Evolutionary conservation across 2,888 invertebrate species (phyloP).

Genomic region (Odontothrips loti): DNA sequence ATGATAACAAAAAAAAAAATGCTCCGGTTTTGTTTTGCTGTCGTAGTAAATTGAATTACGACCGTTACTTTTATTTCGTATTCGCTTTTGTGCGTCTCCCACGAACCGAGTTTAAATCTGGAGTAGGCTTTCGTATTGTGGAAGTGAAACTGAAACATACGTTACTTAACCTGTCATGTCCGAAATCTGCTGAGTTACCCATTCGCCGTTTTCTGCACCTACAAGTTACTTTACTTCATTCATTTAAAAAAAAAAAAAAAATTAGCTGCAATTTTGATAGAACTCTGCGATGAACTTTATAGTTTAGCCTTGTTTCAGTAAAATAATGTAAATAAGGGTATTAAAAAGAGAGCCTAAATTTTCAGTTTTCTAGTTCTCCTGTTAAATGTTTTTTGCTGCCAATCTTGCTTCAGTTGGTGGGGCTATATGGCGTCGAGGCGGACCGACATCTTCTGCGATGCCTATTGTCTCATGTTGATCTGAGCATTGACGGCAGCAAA

Average conservation of each 20-base stretch:
- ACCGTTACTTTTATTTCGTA: not conserved
- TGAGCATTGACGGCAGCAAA: conserved; percentile 55
- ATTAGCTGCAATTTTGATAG: too few species aligned
- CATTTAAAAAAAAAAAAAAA: not conserved
- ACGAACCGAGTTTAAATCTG: too few species aligned
- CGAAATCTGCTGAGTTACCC: conserved; percentile 28
- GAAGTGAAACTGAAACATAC: too few species aligned
- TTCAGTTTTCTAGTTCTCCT: too few species aligned
- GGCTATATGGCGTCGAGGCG: conserved; percentile 91
- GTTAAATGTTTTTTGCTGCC: conserved; percentile 26
- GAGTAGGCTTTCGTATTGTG: too few species aligned
- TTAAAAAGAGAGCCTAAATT: too few species aligned
- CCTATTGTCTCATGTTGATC: conserved; percentile 84
- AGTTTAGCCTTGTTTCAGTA: not conserved
- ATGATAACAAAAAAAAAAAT: not conserved
- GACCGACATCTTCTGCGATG: conserved; percentile 94
- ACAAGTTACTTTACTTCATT: too few species aligned
- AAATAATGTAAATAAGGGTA: not conserved
- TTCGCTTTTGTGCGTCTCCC: too few species aligned
- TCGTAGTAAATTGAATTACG: not conserved
- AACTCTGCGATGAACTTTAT: not conserved
- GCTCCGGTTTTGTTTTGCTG: not conserved
- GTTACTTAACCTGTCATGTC: not conserved
- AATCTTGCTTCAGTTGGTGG: conserved; percentile 66
- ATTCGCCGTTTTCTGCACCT: conserved; percentile 30